These are phyloP conservation scores for Drosophila kambysellisi DNA, from an alignment of 2,888 invertebrate species.

Conservation along the genomic window DNA sequence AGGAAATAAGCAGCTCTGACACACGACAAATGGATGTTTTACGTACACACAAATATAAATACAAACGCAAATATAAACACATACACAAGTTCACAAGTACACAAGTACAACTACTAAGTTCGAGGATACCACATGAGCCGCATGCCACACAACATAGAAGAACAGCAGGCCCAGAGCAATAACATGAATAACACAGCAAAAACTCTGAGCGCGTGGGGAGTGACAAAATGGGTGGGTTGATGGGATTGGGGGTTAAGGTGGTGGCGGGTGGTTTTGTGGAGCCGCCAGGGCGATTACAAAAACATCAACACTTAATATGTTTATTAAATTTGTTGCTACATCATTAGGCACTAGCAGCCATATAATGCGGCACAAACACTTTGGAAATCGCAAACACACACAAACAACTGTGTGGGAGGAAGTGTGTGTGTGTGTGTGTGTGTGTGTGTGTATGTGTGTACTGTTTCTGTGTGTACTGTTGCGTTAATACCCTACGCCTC, in stretches of 20 bases:
- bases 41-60: background rate
- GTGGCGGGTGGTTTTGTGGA: constrained; percentile 32
- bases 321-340: constrained; percentile 82
- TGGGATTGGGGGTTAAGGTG: background rate
- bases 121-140: constrained; percentile 38
- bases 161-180: constrained; percentile 23
- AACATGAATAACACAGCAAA: constrained; percentile 43
- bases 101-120: constrained; percentile 2
- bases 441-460: constrained; percentile 1
- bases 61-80: constrained; percentile 6
- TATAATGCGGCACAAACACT: constrained; percentile 76
- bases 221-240: background rate
- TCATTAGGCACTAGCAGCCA: constrained; percentile 80
- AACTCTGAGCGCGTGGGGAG: constrained; percentile 11
- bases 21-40: constrained; percentile 35
- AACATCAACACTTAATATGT: constrained; percentile 81
- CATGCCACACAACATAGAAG: constrained; percentile 12
- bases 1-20: constrained; percentile 46
- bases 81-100: constrained; percentile 6
- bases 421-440: background rate
- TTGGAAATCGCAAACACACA: constrained; percentile 38
- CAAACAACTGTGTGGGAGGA: background rate
- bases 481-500: constrained; percentile 65
- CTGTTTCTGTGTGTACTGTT: constrained; percentile 1
- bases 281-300: constrained; percentile 70